Base-by-base conservation (phyloP, 1,140 invertebrate genomes). In the Leptinotarsa lineolata region DNA sequence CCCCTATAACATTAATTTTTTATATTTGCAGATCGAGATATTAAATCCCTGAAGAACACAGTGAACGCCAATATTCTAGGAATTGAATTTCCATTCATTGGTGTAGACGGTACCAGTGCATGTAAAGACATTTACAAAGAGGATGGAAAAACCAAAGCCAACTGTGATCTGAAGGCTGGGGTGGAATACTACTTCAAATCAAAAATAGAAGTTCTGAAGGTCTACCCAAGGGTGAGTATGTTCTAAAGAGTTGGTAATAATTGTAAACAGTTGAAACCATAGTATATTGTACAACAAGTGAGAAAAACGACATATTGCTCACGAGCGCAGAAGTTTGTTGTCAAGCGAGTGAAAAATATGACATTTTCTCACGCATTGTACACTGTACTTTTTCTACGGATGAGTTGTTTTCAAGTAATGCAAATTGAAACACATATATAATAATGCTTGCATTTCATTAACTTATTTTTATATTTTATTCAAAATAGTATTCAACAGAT, bases 31-130 rank as follows among this genome's bases (percentile, higher is more conserved):
- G 84, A 86, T 3, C 79, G 81, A 5, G 86, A 90, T 68, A 79
- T 88, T 16, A 74, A 82, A 15, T 82, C 75, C 1, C 54, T 91
- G 46, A 85, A 61, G 3, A 90, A 88, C n/a, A 82, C 84, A 5
- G 92, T 93, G 2, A 81, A 81, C 72, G 92, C 91, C 0, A 83
- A 86, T 1, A 85, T 93, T 16, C 77, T 87, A 6, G 88, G 88
- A 1, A 79, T 93, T 4, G 84, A 88, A 0, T 79, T 94, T 68
- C 92, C 93, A 0, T 94, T 93, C 80, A 83, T 93, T 8, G 92
- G 93, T 39, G 91, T 93, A 1, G 91, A 94, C 77, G 90, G 90
- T n/a, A 87, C 86, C 4, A 86, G 87, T 54, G 90, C 92, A 3
- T 94, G 92, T 77, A 83, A 86, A 59, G 89, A 90, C 72, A 85